These are phyloP conservation scores for Falco concolor DNA, from an alignment of 2,797 vertebrate species.

Conservation along the genomic window DNA sequence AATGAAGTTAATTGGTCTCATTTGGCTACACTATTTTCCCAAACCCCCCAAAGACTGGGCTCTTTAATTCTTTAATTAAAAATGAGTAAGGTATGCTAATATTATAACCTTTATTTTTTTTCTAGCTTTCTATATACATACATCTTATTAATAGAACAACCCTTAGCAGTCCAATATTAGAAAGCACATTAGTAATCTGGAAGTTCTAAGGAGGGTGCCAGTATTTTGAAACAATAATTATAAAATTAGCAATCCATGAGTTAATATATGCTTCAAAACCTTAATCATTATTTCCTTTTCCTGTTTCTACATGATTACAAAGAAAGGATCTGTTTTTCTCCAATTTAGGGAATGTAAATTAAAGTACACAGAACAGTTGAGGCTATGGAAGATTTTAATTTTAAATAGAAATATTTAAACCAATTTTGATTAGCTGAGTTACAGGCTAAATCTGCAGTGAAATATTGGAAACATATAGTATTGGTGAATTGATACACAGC, in stretches of 20 bases:
- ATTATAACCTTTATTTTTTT: slow-evolving; percentile 76
- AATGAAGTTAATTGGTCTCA: slow-evolving; percentile 77
- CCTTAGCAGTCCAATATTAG: slow-evolving; percentile 67
- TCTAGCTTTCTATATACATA: slow-evolving; percentile 64
- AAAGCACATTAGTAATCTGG: slow-evolving; percentile 65
- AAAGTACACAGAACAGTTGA: slow-evolving; percentile 60
- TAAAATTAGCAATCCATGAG: slow-evolving; percentile 63
- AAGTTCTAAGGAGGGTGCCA: slow-evolving; percentile 54
- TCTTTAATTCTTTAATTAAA: slow-evolving; percentile 81
- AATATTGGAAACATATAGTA: slow-evolving; percentile 11
- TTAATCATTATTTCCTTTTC: slow-evolving; percentile 72
- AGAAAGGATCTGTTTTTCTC: slow-evolving; percentile 56
- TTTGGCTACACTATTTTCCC: slow-evolving; percentile 75
- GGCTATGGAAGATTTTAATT: slow-evolving; percentile 66
- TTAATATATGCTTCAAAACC: slow-evolving; percentile 66
- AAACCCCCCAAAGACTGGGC: slow-evolving; percentile 70
- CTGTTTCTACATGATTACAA: slow-evolving; percentile 66
- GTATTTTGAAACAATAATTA: slow-evolving; percentile 60
- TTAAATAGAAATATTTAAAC: slow-evolving; percentile 67
- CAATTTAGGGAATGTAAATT: slow-evolving; percentile 32
- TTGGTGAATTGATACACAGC: slow-evolving; percentile 41
- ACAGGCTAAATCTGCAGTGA: slow-evolving; percentile 40
- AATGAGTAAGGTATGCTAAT: slow-evolving; percentile 78
- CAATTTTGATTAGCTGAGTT: slow-evolving; percentile 64
- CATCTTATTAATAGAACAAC: slow-evolving; percentile 73